A percentile compares a stretch with the other conserved stretches of the same genome.
phyloP scores from a whole-genome alignment of 2,888 invertebrate species.

The Meloe dianella region DNA sequence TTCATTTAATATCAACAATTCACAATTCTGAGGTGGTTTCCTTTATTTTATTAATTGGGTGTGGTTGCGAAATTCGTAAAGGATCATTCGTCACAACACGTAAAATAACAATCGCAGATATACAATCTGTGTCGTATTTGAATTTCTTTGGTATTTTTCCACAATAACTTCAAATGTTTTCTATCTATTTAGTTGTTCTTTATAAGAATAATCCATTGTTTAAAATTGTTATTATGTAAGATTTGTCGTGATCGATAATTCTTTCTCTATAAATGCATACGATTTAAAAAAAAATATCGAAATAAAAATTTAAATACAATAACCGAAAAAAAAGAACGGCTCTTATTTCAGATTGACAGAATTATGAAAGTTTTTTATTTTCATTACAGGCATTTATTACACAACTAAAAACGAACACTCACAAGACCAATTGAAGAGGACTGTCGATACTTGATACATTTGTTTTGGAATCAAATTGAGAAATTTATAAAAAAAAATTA shows the following conservation, averaged over 20 bases:
- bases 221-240: neutral
- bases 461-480: neutral
- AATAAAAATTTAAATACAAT: slow-evolving; percentile 10
- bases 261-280: neutral
- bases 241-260: neutral
- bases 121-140: neutral
- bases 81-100: slow-evolving; percentile 2
- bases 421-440: neutral
- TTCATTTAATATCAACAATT: neutral
- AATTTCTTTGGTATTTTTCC: neutral
- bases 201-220: neutral
- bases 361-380: neutral
- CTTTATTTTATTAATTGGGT: neutral
- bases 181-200: neutral
- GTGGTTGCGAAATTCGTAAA: slow-evolving; percentile 9
- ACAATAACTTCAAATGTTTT: neutral
- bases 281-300: neutral
- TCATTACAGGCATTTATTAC: neutral
- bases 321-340: neutral
- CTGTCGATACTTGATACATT: no score
- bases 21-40: neutral
- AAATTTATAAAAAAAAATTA: neutral
- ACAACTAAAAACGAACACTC: neutral
- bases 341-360: neutral
- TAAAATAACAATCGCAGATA: neutral